Evolutionary conservation across 2,888 invertebrate genomes (phyloP).

Genomic region (Acanthosepion pharaonis): DNA sequence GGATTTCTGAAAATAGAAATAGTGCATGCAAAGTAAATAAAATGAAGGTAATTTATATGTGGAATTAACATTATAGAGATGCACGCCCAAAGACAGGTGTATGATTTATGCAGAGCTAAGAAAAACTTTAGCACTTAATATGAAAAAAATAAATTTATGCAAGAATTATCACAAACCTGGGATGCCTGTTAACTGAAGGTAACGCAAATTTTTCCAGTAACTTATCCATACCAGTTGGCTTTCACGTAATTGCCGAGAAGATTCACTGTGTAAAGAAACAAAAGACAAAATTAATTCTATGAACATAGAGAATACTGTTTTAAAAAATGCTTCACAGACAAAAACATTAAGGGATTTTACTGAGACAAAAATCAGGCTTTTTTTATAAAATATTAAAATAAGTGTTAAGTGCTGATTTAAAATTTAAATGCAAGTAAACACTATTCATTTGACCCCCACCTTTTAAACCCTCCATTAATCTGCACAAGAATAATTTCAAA

Average conservation of each 20-base stretch:
- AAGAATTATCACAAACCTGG: slow-evolving; percentile 60
- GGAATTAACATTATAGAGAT: not conserved
- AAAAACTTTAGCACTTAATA: not conserved
- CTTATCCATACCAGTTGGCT: slow-evolving; percentile 56
- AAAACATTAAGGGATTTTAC: too few relatives aligned
- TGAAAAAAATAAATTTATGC: not conserved
- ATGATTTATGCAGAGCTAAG: too few relatives aligned
- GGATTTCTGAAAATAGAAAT: slow-evolving; percentile 56
- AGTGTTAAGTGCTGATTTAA: too few relatives aligned
- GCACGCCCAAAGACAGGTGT: too few relatives aligned
- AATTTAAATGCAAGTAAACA: too few relatives aligned
- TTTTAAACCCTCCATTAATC: too few relatives aligned
- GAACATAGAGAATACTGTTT: too few relatives aligned
- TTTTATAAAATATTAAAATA: too few relatives aligned
- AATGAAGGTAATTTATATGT: not conserved
- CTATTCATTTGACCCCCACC: too few relatives aligned
- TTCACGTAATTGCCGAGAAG: slow-evolving; percentile 57
- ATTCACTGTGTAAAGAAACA: slow-evolving; percentile 53
- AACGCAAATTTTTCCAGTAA: slow-evolving; percentile 59
- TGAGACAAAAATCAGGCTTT: too few relatives aligned
- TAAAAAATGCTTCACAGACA: too few relatives aligned
- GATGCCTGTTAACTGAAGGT: slow-evolving; percentile 65
- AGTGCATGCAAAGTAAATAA: not conserved
- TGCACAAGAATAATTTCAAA: too few relatives aligned
- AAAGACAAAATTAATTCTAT: not conserved